A percentile compares a stretch with the other conserved stretches of the same genome.
phyloP scores from a whole-genome alignment of 2,797 vertebrate species.

The Darevskia nairensis region DNA sequence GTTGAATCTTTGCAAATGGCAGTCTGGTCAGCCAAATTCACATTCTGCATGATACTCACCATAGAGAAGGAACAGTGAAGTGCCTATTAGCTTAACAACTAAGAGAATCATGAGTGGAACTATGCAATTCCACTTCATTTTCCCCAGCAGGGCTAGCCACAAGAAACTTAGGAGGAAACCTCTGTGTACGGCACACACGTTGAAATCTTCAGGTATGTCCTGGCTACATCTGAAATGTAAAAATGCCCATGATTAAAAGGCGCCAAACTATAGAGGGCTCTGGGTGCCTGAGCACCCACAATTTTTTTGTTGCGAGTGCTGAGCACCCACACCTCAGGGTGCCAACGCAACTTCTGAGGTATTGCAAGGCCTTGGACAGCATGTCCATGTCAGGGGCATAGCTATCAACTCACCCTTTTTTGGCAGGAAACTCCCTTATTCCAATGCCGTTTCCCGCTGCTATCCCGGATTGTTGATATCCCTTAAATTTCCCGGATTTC shows the following conservation, averaged over 20 bases:
- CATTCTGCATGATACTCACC: conserved; percentile 21
- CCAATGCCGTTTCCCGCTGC: no score
- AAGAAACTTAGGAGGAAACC: neutral
- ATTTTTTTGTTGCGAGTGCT: no score
- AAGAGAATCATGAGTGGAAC: neutral
- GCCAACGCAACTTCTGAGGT: no score
- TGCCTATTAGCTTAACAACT: conserved; percentile 17
- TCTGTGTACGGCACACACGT: neutral
- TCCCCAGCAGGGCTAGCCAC: neutral
- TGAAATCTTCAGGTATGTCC: neutral
- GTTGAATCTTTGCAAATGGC: neutral
- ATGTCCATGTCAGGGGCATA: no score
- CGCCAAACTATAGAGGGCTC: no score
- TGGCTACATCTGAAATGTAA: conserved; percentile 9
- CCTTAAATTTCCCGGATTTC: no score
- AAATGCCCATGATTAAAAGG: neutral
- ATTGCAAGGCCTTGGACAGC: no score
- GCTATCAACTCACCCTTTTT: no score
- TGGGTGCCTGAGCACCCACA: no score
- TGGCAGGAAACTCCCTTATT: no score
- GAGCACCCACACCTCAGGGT: no score
- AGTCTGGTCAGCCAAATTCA: neutral
- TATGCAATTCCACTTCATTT: conserved; percentile 25
- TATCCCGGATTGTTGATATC: no score
- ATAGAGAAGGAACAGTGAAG: conserved; percentile 12